A percentile compares a stretch with the other conserved stretches of the same genome.
phyloP scores from a whole-genome alignment of 1,140 invertebrate species.

The Papilio dardanus region DNA sequence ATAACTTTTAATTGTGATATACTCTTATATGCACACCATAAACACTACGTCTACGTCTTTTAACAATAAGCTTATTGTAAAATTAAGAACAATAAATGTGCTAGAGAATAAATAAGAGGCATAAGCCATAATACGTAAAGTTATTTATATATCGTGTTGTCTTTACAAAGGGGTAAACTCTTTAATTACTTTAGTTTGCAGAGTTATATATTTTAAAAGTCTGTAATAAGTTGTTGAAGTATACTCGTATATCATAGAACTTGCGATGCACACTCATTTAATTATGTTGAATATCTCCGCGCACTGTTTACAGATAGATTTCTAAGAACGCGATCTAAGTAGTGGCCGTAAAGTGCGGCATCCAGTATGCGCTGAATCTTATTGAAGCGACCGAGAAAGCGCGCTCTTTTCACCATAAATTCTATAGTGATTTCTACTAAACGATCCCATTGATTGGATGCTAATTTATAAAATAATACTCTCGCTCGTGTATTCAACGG shows the following conservation, averaged over 20 bases:
- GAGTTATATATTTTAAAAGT: neutral
- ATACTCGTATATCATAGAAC: neutral
- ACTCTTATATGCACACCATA: neutral
- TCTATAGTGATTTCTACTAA: conserved; percentile 63
- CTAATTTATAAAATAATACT: conserved; percentile 71
- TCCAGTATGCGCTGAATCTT: conserved; percentile 53
- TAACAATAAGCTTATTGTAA: conserved; percentile 3
- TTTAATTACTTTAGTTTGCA: neutral
- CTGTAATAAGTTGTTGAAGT: neutral
- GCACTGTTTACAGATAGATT: conserved; percentile 37
- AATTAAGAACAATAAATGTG: neutral
- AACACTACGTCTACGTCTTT: neutral
- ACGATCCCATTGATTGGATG: conserved; percentile 74
- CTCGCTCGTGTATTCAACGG: neutral
- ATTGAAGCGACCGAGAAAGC: conserved; percentile 71
- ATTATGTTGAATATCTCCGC: conserved; percentile 23
- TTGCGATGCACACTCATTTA: conserved; percentile 15
- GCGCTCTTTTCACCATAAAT: conserved; percentile 60
- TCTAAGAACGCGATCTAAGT: conserved; percentile 48
- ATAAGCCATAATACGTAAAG: neutral
- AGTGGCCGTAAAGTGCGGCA: conserved; percentile 52
- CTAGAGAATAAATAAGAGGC: neutral
- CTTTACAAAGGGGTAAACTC: neutral
- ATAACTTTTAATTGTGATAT: neutral
- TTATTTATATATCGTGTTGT: neutral